Evolutionary conservation across 2,113 vertebrate genomes (phyloP).

Genomic region (Scomber japonicus): DNA sequence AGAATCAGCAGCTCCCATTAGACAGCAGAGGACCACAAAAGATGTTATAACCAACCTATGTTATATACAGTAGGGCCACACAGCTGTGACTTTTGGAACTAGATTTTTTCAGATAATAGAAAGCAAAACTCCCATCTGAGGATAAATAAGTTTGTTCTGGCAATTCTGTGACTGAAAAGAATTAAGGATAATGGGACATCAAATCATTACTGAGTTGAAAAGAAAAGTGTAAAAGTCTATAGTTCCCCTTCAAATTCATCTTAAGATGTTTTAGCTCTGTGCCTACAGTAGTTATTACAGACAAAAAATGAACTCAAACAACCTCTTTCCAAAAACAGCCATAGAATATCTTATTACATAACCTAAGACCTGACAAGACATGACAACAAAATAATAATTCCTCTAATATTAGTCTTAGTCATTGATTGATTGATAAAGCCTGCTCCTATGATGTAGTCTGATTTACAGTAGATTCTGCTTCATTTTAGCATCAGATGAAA

Average conservation of each 20-base stretch:
- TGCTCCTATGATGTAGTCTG: background rate
- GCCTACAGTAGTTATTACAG: background rate
- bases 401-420: background rate
- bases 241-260: constrained; percentile 1
- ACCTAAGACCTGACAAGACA: background rate
- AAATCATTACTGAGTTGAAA: constrained; percentile 7
- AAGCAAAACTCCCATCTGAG: background rate
- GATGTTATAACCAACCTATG: background rate
- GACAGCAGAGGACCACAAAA: background rate
- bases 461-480: background rate
- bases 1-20: constrained; percentile 16
- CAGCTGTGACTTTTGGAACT: background rate
- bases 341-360: background rate
- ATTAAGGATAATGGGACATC: background rate
- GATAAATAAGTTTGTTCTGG: constrained; percentile 21
- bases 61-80: background rate
- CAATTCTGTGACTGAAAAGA: constrained; percentile 1
- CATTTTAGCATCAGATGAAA: too few relatives aligned
- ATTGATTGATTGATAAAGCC: background rate
- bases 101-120: constrained; percentile 5
- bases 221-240: background rate
- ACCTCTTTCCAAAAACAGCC: background rate
- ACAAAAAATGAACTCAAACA: background rate
- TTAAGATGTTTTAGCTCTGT: background rate
- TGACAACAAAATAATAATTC: background rate